Conservation (phyloP, 2,888 invertebrate species). For the Cosmorhoe ocellata region DNA sequence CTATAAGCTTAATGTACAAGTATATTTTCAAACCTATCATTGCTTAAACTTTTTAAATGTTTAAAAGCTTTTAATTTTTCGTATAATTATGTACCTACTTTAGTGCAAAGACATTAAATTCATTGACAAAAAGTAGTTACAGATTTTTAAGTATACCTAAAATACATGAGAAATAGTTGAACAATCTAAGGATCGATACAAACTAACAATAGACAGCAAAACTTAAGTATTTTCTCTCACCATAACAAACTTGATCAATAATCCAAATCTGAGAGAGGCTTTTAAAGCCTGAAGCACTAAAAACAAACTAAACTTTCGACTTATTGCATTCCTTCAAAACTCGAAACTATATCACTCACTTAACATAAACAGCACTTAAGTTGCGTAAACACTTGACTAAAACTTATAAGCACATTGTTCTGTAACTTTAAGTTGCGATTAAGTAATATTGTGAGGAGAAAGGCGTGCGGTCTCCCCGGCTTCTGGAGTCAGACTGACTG, state of each 20-base stretch:
- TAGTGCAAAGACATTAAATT: no score
- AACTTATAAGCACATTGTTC: conserved; percentile 17
- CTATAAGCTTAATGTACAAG: no score
- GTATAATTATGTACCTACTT: no score
- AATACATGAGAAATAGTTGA: no score
- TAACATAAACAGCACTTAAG: conserved; percentile 19
- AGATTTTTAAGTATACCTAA: no score
- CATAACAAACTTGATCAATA: neutral
- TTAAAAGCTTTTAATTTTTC: no score
- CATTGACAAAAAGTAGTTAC: no score
- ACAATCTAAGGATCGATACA: no score
- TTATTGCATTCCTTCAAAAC: conserved; percentile 52
- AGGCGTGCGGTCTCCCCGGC: conserved; percentile 48
- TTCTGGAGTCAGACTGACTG: conserved; percentile 49
- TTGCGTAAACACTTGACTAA: conserved; percentile 13
- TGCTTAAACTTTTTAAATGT: no score
- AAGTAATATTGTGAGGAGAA: conserved; percentile 36
- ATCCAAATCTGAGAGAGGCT: neutral
- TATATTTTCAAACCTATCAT: no score
- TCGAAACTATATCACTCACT: conserved; percentile 41
- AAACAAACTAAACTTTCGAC: conserved; percentile 14
- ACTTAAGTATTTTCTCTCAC: neutral
- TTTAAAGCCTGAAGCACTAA: conserved; percentile 16
- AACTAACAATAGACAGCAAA: no score
- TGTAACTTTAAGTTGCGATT: conserved; percentile 47